Base-by-base conservation (phyloP, 1,140 invertebrate species). In the Meloidogyne exigua region DNA sequence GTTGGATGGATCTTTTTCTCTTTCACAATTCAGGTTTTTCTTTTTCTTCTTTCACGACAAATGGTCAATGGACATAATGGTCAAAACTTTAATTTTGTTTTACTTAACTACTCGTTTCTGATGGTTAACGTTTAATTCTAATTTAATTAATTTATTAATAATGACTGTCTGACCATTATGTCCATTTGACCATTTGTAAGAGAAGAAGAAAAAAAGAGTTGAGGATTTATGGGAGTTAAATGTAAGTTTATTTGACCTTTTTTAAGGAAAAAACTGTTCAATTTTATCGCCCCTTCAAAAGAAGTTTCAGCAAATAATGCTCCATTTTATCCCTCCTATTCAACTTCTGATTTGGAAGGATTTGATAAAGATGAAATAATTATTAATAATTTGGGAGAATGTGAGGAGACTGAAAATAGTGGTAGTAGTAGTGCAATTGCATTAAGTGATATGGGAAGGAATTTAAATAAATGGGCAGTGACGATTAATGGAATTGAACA, bases 401-500 rank as follows among this genome's bases (percentile, higher is more conserved):
- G n/a, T 65, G 75, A 76, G 11, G 32, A 65, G 18, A 32, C 2
- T 18, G 63, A 44, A 18, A 42, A 26, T 21, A 32, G 7, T 32
- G 28, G 28, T 32, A 49, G 21, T 1, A 44, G 67, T 1, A 44
- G 67, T 28, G 32, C 80, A 49, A 69, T 72, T 68, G 63, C 64
- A 73, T 66, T 70, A 63, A 28, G 76, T 44, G 69, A 81, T 79
- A 36, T 79, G 39, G 67, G 77, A 13, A 68, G 78, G 12, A 75
- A 82, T 64, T 57, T 82, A 68, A 79, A 74, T 68, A 84, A 81
- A 57, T 82, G 81, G 81, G 79, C 36, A 15, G 69, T 82, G 13
- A 70, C 65, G 32, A 81, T 82, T 62, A 42, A 65, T 15, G 25
- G 18, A 18, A 63, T 82, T 44, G 81, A 83, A 62, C 82, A 72